phyloP scores from a whole-genome alignment of 2,113 vertebrate genomes.

The Toxotes chatareus region DNA sequence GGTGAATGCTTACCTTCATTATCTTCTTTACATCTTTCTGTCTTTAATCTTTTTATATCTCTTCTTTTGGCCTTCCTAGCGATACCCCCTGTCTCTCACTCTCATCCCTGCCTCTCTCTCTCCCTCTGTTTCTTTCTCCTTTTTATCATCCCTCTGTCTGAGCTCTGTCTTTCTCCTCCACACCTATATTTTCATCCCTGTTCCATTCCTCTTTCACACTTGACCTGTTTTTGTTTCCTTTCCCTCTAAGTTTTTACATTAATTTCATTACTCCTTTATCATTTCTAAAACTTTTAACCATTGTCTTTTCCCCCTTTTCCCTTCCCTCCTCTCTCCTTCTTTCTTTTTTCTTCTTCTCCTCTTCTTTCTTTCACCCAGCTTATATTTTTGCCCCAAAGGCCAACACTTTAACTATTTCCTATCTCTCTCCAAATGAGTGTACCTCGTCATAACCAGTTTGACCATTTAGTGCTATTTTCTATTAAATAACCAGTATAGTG shows the following conservation, averaged over 20 bases:
- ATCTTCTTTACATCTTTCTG: not conserved
- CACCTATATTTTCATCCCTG: too few relatives aligned
- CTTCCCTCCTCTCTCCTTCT: too few relatives aligned
- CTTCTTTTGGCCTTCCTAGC: too few relatives aligned
- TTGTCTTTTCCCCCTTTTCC: too few relatives aligned
- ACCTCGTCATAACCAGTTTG: constrained; percentile 33
- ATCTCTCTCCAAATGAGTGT: constrained; percentile 8
- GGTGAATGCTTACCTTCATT: not conserved
- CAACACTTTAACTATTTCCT: constrained; percentile 33
- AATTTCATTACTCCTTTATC: not conserved
- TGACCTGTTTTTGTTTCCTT: too few relatives aligned
- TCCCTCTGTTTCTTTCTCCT: not conserved
- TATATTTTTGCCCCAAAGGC: constrained; percentile 17
- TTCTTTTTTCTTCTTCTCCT: not conserved
- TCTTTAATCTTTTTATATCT: not conserved
- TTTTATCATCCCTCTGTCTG: too few relatives aligned
- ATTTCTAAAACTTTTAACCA: too few relatives aligned
- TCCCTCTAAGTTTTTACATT: too few relatives aligned
- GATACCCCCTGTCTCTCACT: too few relatives aligned
- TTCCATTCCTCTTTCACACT: not conserved
- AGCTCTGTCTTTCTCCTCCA: too few relatives aligned
- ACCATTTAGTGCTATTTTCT: constrained; percentile 22
- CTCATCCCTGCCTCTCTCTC: too few relatives aligned
- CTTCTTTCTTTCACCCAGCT: not conserved
- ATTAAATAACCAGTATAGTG: constrained; percentile 37